Percentiles rank a stretch among this genome's conserved stretches.
These are phyloP conservation scores for Maniola hyperantus DNA, from an alignment of 2,888 invertebrate genomes.

Conservation along the genomic window DNA sequence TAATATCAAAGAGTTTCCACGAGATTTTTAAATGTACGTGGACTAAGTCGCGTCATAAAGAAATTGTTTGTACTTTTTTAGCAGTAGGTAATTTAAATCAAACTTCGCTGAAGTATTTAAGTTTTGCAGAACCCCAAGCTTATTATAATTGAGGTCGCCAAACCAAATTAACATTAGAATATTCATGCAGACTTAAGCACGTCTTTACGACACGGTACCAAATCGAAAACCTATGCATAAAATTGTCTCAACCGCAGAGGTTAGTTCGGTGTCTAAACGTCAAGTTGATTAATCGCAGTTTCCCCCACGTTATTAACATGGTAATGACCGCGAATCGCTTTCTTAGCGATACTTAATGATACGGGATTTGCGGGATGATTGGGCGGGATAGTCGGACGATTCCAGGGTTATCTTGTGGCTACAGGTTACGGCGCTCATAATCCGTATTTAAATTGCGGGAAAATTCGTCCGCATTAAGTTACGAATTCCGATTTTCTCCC, in stretches of 20 bases:
- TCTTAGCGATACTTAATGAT: constrained; percentile 82
- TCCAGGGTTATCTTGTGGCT: constrained; percentile 59
- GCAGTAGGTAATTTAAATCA: neutral
- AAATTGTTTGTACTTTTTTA: neutral
- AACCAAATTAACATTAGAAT: constrained; percentile 35
- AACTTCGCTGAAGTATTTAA: constrained; percentile 1
- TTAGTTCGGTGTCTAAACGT: constrained; percentile 67
- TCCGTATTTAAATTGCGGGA: constrained; percentile 33
- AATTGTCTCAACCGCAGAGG: constrained; percentile 64
- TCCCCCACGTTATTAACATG: constrained; percentile 81
- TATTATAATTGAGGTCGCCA: constrained; percentile 22
- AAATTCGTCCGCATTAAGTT: neutral
- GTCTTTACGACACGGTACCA: constrained; percentile 43
- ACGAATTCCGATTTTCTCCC: neutral
- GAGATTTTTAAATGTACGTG: too few relatives aligned
- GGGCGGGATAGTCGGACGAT: constrained; percentile 55
- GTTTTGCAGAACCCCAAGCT: constrained; percentile 11
- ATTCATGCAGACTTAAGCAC: constrained; percentile 41
- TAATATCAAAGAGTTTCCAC: too few relatives aligned
- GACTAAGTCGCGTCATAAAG: too few relatives aligned
- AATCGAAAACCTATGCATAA: constrained; percentile 75
- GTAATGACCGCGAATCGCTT: constrained; percentile 80
- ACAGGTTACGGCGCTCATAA: constrained; percentile 51
- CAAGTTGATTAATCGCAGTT: constrained; percentile 78
- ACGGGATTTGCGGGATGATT: constrained; percentile 77